Base-by-base conservation (phyloP, 2,888 invertebrate genomes). In the Tanytarsus gracilentus region DNA sequence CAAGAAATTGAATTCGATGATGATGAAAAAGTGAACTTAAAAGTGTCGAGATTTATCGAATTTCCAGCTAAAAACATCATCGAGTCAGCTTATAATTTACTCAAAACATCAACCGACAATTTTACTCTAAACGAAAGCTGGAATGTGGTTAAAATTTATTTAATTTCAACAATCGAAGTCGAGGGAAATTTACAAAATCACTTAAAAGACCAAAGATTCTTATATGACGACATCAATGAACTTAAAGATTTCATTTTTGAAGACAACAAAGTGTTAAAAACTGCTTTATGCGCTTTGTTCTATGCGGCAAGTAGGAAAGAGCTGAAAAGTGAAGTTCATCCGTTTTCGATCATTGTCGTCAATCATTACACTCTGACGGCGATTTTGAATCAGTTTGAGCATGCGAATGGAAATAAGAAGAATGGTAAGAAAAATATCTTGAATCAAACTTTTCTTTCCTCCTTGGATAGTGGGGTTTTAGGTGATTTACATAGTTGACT, bases 251-350 rank as follows among this genome's bases (percentile, higher is more conserved):
- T 82, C 86, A 1, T 82, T 86, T 64, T 92, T 91, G 71, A 89
- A 89, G 69, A 88, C 86, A 62, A 77, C 82, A 7, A 90, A 93
- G 68, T 77, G 79, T 27, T 94, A 69, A 86, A 92, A 66, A 89
- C 86, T 11, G 96, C 96, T 0, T 75, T 97, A 2, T 93, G 91
- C 27, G 88, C 93, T 2, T 88, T 97, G 85, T 88, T 97, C 69
- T 90, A 96, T 0, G 96, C 96, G 0, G 91, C 94, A 0, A 92
- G 93, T 0, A 90, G 93, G 40, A 97, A 97, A 69, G 97, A 98
- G 68, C 71, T 97, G 4, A 80, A 90, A 1, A 82, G 88, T 62
- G 83, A 85, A 21, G 95, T 94, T 1, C 75, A 93, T 36, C 85
- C 86, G 0, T 89, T 91, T 1, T 88, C 97, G 84, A 86, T 91